Base-by-base conservation (phyloP, 2,888 invertebrate species). In the Nudaria mundana region DNA sequence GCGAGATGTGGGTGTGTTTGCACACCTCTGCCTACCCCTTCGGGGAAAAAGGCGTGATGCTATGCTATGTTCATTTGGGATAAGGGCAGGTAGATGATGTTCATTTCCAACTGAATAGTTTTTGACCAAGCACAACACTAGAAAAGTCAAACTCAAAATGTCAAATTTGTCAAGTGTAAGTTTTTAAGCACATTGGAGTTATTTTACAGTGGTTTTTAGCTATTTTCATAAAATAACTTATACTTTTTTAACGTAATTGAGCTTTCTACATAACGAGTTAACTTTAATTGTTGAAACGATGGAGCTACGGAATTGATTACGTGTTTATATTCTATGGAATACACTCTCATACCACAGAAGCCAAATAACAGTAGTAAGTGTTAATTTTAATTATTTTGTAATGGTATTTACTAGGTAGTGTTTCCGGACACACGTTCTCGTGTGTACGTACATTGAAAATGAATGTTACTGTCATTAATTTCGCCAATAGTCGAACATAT, bases 351-450 rank as follows among this genome's bases (percentile, higher is more conserved):
- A 66, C 53, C 59, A 66, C 67, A 63, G 66, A 76, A 72, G 66
- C 65, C 71, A 65, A 70, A 63, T 76, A 75, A 71, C 63, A 71
- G 71, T 76, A 64, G 86, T 85, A 75, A 85, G 85, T 83, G 56
- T 41, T 51, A 49, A 48, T 57, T 66, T 61, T 60, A 61, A 51
- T 66, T 74, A 63, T 63, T 63, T 65, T 66, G 48, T 60, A 61
- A 61, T 52, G 37, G 40, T 55, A 59, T 55, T 66, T 63, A 63
- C 54, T 54, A n/a, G 56, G 66, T 69, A 75, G 70, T 56, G 52
- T 56, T 61, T 56, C 63, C 52, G 61, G 68, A 75, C 67, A 71
- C 73, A 75, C 65, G 70, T 60, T 73, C 60, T 56, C 56, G 48
- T 55, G 53, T 63, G 61, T 64, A 61, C 60, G 69, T 68, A 65